phyloP scores from a whole-genome alignment of 92 coral and sea anemone species.

The Diadumene lineata region DNA sequence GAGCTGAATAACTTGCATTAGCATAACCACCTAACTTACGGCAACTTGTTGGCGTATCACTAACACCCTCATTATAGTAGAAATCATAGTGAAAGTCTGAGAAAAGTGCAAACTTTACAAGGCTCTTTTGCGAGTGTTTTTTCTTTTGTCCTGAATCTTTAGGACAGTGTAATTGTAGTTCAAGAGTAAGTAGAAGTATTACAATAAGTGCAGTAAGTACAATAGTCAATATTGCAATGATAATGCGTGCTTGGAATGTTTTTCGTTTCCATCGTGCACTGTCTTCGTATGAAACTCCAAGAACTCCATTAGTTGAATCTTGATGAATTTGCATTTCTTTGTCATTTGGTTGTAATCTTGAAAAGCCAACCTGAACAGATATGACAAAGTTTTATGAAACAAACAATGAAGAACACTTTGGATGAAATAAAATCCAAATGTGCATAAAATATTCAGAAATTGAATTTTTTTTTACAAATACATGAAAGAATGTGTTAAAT shows the following conservation, averaged over 20 bases:
- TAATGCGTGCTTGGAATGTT: slow-evolving; percentile 54
- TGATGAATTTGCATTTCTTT: slow-evolving; percentile 10
- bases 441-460: no score
- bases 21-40: slow-evolving; percentile 45
- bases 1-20: slow-evolving; percentile 69
- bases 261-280: slow-evolving; percentile 64
- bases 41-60: slow-evolving; percentile 50
- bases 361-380: slow-evolving; percentile 28
- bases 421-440: no score
- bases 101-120: slow-evolving; percentile 67
- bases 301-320: slow-evolving; percentile 21
- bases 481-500: no score
- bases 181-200: slow-evolving; percentile 62
- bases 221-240: slow-evolving; percentile 45
- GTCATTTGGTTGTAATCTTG: slow-evolving; percentile 26
- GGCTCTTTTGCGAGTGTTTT: not conserved
- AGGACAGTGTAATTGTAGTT: slow-evolving; percentile 13
- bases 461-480: no score
- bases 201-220: slow-evolving; percentile 56
- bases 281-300: slow-evolving; percentile 41
- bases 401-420: no score
- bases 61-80: slow-evolving; percentile 55
- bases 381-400: no score
- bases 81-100: slow-evolving; percentile 87
- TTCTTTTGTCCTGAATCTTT: not conserved